Evolutionary conservation across 2,888 invertebrate species (phyloP).

Genomic region (Eueremaeus valkanovi): DNA sequence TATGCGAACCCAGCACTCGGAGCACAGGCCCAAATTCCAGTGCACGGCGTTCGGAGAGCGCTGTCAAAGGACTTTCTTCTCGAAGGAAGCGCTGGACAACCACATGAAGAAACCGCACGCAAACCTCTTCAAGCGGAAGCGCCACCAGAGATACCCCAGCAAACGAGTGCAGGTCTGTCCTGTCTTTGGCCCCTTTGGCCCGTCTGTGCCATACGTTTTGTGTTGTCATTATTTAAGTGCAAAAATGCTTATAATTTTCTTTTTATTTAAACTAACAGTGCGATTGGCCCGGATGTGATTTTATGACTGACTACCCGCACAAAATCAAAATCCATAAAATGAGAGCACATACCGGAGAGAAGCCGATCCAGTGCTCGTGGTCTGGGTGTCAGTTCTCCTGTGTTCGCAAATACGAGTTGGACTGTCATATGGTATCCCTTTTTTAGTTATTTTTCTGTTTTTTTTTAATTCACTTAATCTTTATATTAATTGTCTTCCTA

Average conservation of each 20-base stretch:
- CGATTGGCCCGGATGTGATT: constrained; percentile 23
- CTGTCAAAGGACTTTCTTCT: background rate
- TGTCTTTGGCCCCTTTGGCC: no score
- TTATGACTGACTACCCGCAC: background rate
- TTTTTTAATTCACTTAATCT: background rate
- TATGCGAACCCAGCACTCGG: background rate
- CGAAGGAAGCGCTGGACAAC: background rate
- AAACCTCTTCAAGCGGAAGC: no score
- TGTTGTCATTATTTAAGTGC: no score
- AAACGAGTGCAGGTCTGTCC: no score
- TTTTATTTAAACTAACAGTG: no score
- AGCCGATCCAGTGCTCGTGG: background rate
- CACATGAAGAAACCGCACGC: background rate
- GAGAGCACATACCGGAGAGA: background rate
- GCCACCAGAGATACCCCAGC: no score
- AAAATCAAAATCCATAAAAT: background rate
- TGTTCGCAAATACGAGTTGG: background rate
- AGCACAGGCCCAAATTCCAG: no score
- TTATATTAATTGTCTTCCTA: background rate
- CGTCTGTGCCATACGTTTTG: no score
- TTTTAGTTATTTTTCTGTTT: no score
- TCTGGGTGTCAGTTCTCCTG: background rate
- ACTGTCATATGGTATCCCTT: background rate
- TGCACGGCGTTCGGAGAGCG: no score
- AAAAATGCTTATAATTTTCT: no score